Evolutionary conservation across 1,140 invertebrate genomes (phyloP), one percentile per base, ranked within the genome.

Genomic region (Pectinophora gossypiella): DNA sequence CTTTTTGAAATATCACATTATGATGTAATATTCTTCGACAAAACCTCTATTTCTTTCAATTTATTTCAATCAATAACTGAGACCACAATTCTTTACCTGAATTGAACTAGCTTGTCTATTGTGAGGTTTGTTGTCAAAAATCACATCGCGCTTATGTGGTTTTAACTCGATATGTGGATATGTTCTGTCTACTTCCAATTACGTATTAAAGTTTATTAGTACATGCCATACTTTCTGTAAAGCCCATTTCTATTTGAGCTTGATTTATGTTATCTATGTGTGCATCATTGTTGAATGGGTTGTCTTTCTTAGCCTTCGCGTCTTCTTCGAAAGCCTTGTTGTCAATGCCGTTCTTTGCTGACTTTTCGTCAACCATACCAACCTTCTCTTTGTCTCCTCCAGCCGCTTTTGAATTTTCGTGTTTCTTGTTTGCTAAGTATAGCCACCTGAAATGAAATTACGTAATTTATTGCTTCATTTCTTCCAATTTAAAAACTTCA

Each of bases 361-460:
- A 19, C 13, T 19, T 19, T 9, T 51, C 20, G 21, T 70, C 72
- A 3, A 15, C 4, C 10, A 68, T 66, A 4, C 42, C 47, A 19
- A 45, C 42, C 44, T 16, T 56, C 12, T 57, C 52, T 56, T 68
- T 64, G 19, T 35, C 19, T 58, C 57, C 57, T 18, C 23, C 36
- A 38, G 58, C 48, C 4, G 61, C 63, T 18, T 59, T 46, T 20
- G 52, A 47, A 19, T 48, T 59, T 23, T 75, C 22, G n/a, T 64
- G 57, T 56, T 83, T 86, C 45, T 84, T 86, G 50, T 81, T 83
- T n/a, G 77, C 80, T 53, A 86, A 62, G 58, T 84, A 86, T 46
- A 86, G 59, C 83, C 83, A 86, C 48, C 83, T 86, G 66, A 13
- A 73, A 72, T 40, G 9, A 19, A 44, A 54, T n/a, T n/a, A n/a